Evolutionary conservation across 2,797 vertebrate species (phyloP), one percentile per base, ranked within the genome.

Genomic region (Heteromormyrus szaboi): DNA sequence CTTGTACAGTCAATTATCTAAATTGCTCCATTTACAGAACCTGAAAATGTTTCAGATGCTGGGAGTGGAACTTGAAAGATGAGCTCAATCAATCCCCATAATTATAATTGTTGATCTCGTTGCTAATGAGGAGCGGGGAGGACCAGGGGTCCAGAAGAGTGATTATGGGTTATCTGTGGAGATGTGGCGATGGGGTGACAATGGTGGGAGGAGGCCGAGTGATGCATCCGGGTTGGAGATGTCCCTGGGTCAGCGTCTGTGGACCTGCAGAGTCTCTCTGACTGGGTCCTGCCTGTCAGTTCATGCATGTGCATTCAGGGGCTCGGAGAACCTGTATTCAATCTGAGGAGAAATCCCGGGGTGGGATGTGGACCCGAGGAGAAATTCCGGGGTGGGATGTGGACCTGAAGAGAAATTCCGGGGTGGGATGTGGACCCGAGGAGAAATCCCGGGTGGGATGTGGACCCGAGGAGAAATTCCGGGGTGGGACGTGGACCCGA

Each of bases 1-100:
- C 93, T 94, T 94, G 94, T 94, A 94, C 92, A 92, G 93, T 95
- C 95, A 95, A 95, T 96, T 95, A 95, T 95, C 94, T 94, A 95
- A 95, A 96, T 96, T 95, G 95, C 94, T 95, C 94, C 93, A 93
- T 95, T 95, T 93, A 92, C 91, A 94, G 93, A 94, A 93, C 92
- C 93, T 93, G 91, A 90, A 93, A 92, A 92, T 92, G 92, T 94
- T 94, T 95, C 92, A 91, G 91, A 91, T 90, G 91, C 93, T 85
- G 89, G 56, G 46, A 79, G 91, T 90, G 93, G 91, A 94, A 93
- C 90, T 94, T 92, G 93, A 94, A 92, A 91, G 93, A 94, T 93
- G 94, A 92, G 92, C 91, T 93, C 93, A 93, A 93, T 94, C 93
- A 95, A 94, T 95, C 92, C 92, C 89, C 89, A 62, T 95, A 92